These are phyloP conservation scores for Rutpela maculata DNA, from an alignment of 2,888 invertebrate species.

Conservation along the genomic window DNA sequence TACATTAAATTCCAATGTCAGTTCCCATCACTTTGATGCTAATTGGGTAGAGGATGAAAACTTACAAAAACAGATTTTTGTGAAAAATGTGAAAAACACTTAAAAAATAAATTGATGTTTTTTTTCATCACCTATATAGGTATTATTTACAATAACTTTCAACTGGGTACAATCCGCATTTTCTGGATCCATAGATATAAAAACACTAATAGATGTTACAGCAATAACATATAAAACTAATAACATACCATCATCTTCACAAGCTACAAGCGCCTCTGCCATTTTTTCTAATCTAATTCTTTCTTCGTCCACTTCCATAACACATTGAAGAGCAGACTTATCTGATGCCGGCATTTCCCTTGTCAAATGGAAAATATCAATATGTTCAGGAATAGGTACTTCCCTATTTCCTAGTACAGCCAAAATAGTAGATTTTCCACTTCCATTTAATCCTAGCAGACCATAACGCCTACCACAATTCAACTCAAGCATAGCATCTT, in stretches of 20 bases:
- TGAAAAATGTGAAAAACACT: too few relatives aligned
- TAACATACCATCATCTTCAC: constrained; percentile 86
- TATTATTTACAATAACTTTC: too few relatives aligned
- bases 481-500: constrained; percentile 96
- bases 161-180: too few relatives aligned
- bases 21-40: too few relatives aligned
- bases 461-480: constrained; percentile 98
- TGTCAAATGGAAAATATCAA: constrained; percentile 97
- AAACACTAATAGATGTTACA: too few relatives aligned
- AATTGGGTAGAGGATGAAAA: too few relatives aligned
- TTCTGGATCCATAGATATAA: too few relatives aligned
- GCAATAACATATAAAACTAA: neutral
- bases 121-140: too few relatives aligned
- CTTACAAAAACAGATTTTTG: too few relatives aligned
- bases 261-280: constrained; percentile 91
- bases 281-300: constrained; percentile 92
- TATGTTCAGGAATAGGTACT: constrained; percentile 96
- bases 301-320: constrained; percentile 99
- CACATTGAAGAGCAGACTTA: constrained; percentile 95
- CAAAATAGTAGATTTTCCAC: constrained; percentile 97
- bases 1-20: too few relatives aligned
- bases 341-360: constrained; percentile 99
- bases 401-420: constrained; percentile 94
- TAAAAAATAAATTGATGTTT: too few relatives aligned
- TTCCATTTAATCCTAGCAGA: constrained; percentile 97